Evolutionary conservation across 2,888 invertebrate species (phyloP), one percentile per base, ranked within the genome.

Genomic region (Macrophya annulata): DNA sequence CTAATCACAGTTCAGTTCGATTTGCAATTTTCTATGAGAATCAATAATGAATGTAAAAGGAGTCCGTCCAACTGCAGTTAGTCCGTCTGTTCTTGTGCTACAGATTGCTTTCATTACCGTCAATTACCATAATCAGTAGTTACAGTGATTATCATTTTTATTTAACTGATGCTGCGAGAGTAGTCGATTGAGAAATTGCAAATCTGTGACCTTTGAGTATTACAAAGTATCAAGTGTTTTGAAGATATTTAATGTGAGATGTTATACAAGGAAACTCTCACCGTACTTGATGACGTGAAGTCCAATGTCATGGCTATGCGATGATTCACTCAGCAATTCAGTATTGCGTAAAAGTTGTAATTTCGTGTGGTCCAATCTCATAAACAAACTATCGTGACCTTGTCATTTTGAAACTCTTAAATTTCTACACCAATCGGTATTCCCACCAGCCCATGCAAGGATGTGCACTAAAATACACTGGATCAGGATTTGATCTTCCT

Each of bases 311-410:
- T 62, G 59, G 81, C 37, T 31, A 17, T 37, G 31, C 10, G 43
- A 62, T 81, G 81, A 81, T 62, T 81, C 81, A 81, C 8, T 17
- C 37, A 1, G n/a, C 25, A 25, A 25, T n/a, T 5, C 15, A 59
- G 43, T 10, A 81, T 81, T 81, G 81, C 81, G 62, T 81, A 62
- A 81, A 62, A 51, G 62, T 81, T 81, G 81, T 51, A 59, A 81
- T 62, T 62, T 62, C 62, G 17, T 43, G 21, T 45, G 40, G 21
- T 25, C 25, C 62, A 81, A 62, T 81, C 37, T 43, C 43, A 43
- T 25, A 43, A 10, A 81, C 15, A 59, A 62, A 81, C 62, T 62
- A 62, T 43, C n/a, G 43, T 21, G 81, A 43, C 81, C 81, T 81
- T 81, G 81, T 43, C 25, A 62, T 81, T n/a, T 31, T 25, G 31